A percentile compares a stretch with the other conserved stretches of the same genome.
Conservation (phyloP, 1,140 invertebrate species). For the Ptiloglossa arizonensis region DNA sequence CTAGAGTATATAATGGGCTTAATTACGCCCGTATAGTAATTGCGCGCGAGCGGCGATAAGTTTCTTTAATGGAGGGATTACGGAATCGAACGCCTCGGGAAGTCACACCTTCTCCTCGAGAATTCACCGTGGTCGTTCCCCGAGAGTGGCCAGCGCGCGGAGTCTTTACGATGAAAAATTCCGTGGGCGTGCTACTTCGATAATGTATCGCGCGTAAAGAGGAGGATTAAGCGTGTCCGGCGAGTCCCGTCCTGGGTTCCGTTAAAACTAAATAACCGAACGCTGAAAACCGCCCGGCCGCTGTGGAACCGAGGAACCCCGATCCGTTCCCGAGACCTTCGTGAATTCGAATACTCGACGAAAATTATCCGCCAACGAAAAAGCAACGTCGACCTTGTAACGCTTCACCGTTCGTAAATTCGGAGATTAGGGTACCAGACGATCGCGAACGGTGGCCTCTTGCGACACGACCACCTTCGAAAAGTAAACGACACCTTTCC, state of each 20-base stretch:
- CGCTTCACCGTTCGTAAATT: conserved; percentile 20
- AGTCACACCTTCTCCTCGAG: conserved; percentile 33
- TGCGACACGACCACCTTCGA: not conserved
- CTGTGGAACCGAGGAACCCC: conserved; percentile 6
- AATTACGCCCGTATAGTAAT: conserved; percentile 36
- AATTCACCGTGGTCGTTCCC: not conserved
- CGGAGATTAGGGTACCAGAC: conserved; percentile 21
- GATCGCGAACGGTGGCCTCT: conserved; percentile 9
- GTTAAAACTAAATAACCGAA: conserved; percentile 59
- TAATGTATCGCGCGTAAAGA: conserved; percentile 66
- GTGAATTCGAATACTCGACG: conserved; percentile 27
- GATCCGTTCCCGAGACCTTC: not conserved
- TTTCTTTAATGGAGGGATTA: conserved; percentile 48
- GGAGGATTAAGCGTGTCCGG: conserved; percentile 59
- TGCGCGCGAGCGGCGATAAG: conserved; percentile 44
- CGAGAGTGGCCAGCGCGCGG: not conserved
- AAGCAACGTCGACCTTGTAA: not conserved
- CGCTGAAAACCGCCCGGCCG: not conserved
- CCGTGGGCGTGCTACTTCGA: conserved; percentile 52
- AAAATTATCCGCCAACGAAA: not conserved
- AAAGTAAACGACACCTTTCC: not conserved
- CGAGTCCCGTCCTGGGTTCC: conserved; percentile 26
- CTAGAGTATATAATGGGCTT: conserved; percentile 19
- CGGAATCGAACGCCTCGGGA: conserved; percentile 46
- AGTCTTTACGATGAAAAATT: conserved; percentile 58